Conservation (phyloP, 1,140 invertebrate genomes). For the Bombus pascuorum region DNA sequence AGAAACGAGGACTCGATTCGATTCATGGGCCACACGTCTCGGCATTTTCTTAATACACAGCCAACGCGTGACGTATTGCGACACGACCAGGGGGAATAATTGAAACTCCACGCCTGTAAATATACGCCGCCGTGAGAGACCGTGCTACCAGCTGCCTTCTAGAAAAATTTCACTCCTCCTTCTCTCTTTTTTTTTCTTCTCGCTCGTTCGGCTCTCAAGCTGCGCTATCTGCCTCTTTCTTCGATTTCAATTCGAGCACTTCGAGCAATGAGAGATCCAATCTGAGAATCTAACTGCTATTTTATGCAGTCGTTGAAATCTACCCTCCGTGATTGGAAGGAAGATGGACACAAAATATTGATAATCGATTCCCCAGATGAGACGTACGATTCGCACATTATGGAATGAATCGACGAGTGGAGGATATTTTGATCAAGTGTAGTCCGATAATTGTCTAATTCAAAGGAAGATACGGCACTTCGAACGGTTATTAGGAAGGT, state of each 20-base stretch:
- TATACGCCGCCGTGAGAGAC: constrained; percentile 16
- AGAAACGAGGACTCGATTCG: constrained; percentile 71
- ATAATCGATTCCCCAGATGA: neutral
- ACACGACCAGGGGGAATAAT: constrained; percentile 61
- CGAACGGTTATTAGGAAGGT: neutral
- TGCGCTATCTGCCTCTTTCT: neutral
- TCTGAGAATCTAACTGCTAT: neutral
- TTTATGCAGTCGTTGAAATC: constrained; percentile 3
- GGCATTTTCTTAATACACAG: constrained; percentile 77
- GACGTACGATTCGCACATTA: too few species aligned
- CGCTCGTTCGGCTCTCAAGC: neutral
- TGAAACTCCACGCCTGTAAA: constrained; percentile 59
- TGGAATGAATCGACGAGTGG: neutral
- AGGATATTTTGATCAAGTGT: neutral
- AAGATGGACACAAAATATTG: neutral
- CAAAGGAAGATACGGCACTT: neutral
- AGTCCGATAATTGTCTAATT: neutral
- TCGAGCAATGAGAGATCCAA: neutral
- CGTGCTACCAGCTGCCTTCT: neutral
- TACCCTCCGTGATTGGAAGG: neutral
- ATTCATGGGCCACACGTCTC: constrained; percentile 76
- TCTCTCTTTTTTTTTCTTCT: neutral
- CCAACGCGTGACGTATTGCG: constrained; percentile 69
- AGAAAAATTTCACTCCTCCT: neutral
- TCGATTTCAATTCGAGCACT: constrained; percentile 29